Percentiles rank a stretch among this genome's conserved stretches.
Evolutionary conservation across 92 coral and sea anemone genomes (phyloP).

Genomic region (Epizoanthus rinbou): DNA sequence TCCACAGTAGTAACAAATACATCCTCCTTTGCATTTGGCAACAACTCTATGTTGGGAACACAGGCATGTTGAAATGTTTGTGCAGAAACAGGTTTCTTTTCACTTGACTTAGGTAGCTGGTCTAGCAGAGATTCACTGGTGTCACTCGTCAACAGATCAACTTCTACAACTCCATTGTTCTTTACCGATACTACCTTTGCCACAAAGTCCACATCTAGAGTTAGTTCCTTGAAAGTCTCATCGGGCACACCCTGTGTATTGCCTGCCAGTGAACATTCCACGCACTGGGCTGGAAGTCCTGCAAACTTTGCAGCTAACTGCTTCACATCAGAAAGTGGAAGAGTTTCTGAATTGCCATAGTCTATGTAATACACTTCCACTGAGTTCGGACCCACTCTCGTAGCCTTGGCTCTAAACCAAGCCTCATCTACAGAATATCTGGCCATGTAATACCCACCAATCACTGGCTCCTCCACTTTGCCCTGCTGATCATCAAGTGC

Average conservation of each 20-base stretch:
- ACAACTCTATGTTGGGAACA: slow-evolving; percentile 46
- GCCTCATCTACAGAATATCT: slow-evolving; percentile 86
- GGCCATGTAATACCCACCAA: slow-evolving; percentile 72
- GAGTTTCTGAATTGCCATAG: slow-evolving; percentile 87
- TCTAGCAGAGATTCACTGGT: slow-evolving; percentile 48
- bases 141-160: slow-evolving; percentile 8
- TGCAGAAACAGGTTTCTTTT: slow-evolving; percentile 16
- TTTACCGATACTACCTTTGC: slow-evolving; percentile 39
- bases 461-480: slow-evolving; percentile 54
- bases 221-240: slow-evolving; percentile 15
- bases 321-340: slow-evolving; percentile 71
- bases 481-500: slow-evolving; percentile 63
- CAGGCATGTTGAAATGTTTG: not conserved
- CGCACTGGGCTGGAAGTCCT: slow-evolving; percentile 52
- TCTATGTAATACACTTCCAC: slow-evolving; percentile 76
- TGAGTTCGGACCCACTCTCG: slow-evolving; percentile 46
- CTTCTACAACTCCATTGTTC: slow-evolving; percentile 29
- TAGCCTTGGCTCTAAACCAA: slow-evolving; percentile 89
- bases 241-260: not conserved
- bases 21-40: slow-evolving; percentile 65
- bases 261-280: slow-evolving; percentile 20
- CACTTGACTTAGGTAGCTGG: slow-evolving; percentile 40
- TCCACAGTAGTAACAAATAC: slow-evolving; percentile 65
- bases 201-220: slow-evolving; percentile 68
- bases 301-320: slow-evolving; percentile 70